These are phyloP conservation scores for Merluccius polli DNA, from an alignment of 2,797 vertebrate genomes.

Conservation along the genomic window DNA sequence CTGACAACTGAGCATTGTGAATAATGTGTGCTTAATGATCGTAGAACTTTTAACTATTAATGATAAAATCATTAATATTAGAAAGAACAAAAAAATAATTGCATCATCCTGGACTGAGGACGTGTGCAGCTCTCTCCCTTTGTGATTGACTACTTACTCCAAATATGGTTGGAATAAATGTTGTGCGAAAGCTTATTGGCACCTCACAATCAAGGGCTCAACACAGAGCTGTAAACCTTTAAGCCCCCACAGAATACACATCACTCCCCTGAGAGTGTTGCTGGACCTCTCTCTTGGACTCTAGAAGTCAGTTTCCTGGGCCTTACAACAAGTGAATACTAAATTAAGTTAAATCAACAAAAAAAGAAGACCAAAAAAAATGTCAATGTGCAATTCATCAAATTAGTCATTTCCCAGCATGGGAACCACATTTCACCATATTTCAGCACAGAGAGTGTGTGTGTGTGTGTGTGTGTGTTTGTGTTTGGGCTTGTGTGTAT, in stretches of 20 bases:
- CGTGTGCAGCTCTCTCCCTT: neutral
- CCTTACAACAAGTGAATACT: neutral
- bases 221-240: neutral
- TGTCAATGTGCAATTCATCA: too few relatives aligned
- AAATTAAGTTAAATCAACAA: too few relatives aligned
- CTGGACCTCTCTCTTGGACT: slow-evolving; percentile 7
- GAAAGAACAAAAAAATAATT: neutral
- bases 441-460: too few relatives aligned
- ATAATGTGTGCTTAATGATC: neutral
- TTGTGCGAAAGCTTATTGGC: too few relatives aligned
- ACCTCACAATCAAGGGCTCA: slow-evolving; percentile 9
- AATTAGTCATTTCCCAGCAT: too few relatives aligned
- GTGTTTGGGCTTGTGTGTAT: neutral
- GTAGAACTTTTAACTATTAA: neutral
- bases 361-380: too few relatives aligned
- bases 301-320: neutral
- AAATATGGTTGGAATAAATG: too few relatives aligned
- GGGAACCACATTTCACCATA: too few relatives aligned
- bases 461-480: neutral
- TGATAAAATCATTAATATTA: neutral
- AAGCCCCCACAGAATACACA: slow-evolving; percentile 27
- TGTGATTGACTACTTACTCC: too few relatives aligned
- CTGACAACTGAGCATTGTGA: neutral
- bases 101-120: neutral
- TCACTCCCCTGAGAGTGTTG: slow-evolving; percentile 21